These are phyloP conservation scores for Ceyx margarethae DNA, from an alignment of 2,113 vertebrate species.

Conservation along the genomic window DNA sequence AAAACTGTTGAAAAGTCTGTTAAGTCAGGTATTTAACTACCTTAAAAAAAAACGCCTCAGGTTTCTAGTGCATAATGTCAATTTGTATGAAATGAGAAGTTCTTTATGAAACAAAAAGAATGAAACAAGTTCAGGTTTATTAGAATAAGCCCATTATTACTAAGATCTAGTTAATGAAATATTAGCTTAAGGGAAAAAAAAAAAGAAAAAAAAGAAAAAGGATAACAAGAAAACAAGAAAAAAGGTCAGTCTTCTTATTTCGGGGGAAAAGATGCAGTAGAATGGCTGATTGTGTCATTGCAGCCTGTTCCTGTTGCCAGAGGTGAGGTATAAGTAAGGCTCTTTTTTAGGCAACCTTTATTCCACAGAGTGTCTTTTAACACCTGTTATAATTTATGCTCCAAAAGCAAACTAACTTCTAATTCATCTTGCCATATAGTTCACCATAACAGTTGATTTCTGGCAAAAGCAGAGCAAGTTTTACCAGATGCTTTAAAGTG, in stretches of 20 bases:
- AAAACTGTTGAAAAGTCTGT: background rate
- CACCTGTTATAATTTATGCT: background rate
- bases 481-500: background rate
- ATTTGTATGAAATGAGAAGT: background rate
- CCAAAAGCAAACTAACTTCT: background rate
- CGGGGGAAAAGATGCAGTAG: background rate
- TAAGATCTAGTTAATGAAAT: background rate
- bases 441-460: background rate
- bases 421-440: background rate
- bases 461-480: slow-evolving; percentile 12
- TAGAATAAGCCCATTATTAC: background rate
- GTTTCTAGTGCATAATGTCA: background rate
- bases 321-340: background rate
- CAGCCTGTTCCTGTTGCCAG: background rate
- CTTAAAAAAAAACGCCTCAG: background rate
- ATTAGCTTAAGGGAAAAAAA: too few species aligned
- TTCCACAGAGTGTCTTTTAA: background rate
- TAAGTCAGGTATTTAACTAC: background rate
- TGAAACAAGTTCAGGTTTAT: background rate
- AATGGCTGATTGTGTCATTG: background rate
- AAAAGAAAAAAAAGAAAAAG: too few species aligned
- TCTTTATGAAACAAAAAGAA: background rate
- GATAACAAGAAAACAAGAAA: too few species aligned
- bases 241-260: background rate
- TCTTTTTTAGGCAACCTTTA: background rate